Evolutionary conservation across 2,113 vertebrate genomes (phyloP).

Genomic region (Paedocypris sp.): DNA sequence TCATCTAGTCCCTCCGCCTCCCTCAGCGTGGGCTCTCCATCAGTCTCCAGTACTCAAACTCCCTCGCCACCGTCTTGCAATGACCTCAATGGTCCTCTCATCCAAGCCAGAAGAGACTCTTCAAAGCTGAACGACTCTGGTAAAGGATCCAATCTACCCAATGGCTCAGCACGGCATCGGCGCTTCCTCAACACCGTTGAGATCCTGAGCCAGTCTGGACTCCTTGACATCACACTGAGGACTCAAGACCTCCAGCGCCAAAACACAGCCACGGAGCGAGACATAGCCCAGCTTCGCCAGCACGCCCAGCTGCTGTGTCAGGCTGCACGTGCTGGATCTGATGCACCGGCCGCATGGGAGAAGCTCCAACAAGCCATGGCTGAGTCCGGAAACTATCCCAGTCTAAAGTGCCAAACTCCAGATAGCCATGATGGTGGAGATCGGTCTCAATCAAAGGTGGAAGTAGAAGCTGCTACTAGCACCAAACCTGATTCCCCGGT

Average conservation of each 20-base stretch:
- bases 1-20: constrained; percentile 20
- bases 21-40: constrained; percentile 22
- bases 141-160: not conserved
- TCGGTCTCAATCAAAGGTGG: not conserved
- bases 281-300: constrained; percentile 51
- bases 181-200: constrained; percentile 58
- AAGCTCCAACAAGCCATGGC: constrained; percentile 46
- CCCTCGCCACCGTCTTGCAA: constrained; percentile 20
- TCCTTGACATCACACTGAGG: constrained; percentile 55
- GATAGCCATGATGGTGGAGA: not conserved
- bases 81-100: not conserved
- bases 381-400: constrained; percentile 47
- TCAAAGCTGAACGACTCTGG: constrained; percentile 2
- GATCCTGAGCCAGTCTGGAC: constrained; percentile 53
- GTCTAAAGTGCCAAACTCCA: constrained; percentile 26
- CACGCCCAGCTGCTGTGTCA: constrained; percentile 55
- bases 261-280: constrained; percentile 43
- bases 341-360: constrained; percentile 29
- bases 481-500: not conserved
- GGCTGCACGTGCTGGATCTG: constrained; percentile 16
- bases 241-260: constrained; percentile 58
- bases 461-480: constrained; percentile 3
- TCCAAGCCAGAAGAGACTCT: constrained; percentile 10
- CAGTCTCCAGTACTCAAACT: constrained; percentile 27
- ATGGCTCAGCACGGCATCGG: constrained; percentile 28